Percentiles rank a stretch among this genome's conserved stretches.
These are phyloP conservation scores for Tapirus terrestris DNA, from an alignment of 2,113 vertebrate genomes.

Conservation along the genomic window DNA sequence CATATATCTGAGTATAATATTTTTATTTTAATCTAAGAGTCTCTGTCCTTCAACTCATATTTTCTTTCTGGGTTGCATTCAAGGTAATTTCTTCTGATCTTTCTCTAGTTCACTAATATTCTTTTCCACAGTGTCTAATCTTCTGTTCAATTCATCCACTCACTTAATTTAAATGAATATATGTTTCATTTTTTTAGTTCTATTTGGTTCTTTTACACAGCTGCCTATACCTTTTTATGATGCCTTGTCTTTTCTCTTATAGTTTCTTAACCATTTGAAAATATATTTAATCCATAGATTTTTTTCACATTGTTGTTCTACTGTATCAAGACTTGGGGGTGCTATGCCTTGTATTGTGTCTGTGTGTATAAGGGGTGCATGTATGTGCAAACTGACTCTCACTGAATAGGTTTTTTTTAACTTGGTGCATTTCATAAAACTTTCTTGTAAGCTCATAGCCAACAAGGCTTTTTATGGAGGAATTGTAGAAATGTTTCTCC, in stretches of 20 bases:
- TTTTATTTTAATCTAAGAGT: neutral
- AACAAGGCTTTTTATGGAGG: neutral
- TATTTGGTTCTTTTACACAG: neutral
- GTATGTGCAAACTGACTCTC: neutral
- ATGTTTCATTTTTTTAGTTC: neutral
- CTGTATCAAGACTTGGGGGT: neutral
- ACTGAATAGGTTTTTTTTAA: neutral
- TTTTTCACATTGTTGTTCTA: neutral
- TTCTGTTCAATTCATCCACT: neutral
- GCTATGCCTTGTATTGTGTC: neutral
- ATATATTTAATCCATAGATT: neutral
- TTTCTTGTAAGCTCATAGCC: neutral
- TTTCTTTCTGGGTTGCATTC: neutral
- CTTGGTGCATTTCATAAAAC: neutral
- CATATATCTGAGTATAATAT: neutral
- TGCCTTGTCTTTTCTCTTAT: neutral
- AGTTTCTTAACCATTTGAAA: neutral
- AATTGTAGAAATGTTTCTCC: neutral
- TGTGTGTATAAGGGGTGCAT: too few species aligned
- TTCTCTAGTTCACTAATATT: neutral
- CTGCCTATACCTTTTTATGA: neutral
- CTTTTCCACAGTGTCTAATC: neutral
- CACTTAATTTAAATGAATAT: neutral
- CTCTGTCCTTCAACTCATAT: neutral
- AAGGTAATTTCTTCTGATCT: neutral